phyloP scores from a whole-genome alignment of 2,888 invertebrate species.

The Tyria jacobaeae region DNA sequence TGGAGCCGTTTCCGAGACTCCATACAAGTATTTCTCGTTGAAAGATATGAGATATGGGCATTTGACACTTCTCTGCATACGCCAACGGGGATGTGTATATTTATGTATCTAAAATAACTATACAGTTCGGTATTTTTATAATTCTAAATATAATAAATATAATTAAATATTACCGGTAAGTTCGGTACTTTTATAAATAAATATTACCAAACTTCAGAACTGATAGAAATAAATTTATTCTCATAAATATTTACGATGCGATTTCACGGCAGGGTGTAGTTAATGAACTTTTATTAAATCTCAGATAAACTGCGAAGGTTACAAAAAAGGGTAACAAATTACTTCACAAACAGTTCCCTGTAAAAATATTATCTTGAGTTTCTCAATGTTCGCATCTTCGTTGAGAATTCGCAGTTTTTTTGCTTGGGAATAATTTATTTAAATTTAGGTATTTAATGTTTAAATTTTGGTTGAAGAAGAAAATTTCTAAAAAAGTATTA shows the following conservation, averaged over 20 bases:
- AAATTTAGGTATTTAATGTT: constrained; percentile 26
- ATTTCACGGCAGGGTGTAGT: constrained; percentile 27
- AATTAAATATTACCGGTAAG: not conserved
- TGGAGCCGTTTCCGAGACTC: no score
- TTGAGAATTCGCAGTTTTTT: constrained; percentile 28
- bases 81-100: no score
- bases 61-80: no score
- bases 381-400: constrained; percentile 17
- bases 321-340: constrained; percentile 63
- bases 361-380: constrained; percentile 40
- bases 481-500: constrained; percentile 8
- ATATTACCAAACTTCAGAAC: constrained; percentile 8
- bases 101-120: no score
- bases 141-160: not conserved
- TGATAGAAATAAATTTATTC: constrained; percentile 25
- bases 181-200: not conserved
- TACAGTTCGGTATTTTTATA: no score
- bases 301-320: constrained; percentile 55
- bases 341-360: constrained; percentile 58
- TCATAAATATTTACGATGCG: constrained; percentile 31
- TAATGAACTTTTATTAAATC: constrained; percentile 68
- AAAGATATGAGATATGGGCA: no score
- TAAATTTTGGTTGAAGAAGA: constrained; percentile 16
- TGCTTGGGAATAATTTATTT: constrained; percentile 25
- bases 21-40: no score